These are phyloP conservation scores for Eristalinus sepulchralis DNA, from an alignment of 2,888 invertebrate genomes.

Conservation along the genomic window DNA sequence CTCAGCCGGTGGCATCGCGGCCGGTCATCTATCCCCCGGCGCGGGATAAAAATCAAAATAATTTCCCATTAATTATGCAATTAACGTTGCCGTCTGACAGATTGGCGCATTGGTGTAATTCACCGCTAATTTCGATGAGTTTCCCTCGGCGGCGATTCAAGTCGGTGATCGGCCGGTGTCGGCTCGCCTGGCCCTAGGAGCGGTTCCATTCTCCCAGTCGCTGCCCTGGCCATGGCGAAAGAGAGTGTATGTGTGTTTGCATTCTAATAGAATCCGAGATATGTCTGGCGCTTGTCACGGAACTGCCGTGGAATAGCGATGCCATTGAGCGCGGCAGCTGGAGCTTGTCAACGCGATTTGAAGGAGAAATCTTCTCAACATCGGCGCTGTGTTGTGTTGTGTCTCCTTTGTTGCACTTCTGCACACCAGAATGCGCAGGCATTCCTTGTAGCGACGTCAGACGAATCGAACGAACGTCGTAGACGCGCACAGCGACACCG, in stretches of 20 bases:
- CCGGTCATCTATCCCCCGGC: conserved; percentile 3
- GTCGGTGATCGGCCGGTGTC: neutral
- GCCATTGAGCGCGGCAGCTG: conserved; percentile 38
- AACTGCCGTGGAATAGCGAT: conserved; percentile 65
- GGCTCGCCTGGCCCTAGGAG: conserved; percentile 9
- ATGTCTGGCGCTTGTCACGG: conserved; percentile 71
- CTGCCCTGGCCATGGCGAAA: neutral
- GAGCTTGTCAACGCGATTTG: conserved; percentile 58
- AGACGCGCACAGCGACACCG: neutral
- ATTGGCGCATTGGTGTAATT: conserved; percentile 68
- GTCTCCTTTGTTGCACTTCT: conserved; percentile 65
- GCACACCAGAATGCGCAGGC: conserved; percentile 57
- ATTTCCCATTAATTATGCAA: conserved; percentile 71
- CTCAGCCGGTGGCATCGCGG: conserved; percentile 32
- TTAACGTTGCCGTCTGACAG: conserved; percentile 69
- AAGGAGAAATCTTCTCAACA: conserved; percentile 59
- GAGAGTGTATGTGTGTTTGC: conserved; percentile 18
- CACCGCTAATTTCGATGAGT: conserved; percentile 69
- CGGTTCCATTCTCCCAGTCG: neutral
- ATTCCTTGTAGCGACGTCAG: conserved; percentile 58
- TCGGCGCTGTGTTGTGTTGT: conserved; percentile 21
- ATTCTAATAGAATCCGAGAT: conserved; percentile 69
- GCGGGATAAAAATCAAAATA: conserved; percentile 66
- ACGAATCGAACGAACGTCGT: neutral
- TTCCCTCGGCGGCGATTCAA: conserved; percentile 42